phyloP scores from a whole-genome alignment of 2,888 invertebrate species.

The Drosophila neonasuta region DNA sequence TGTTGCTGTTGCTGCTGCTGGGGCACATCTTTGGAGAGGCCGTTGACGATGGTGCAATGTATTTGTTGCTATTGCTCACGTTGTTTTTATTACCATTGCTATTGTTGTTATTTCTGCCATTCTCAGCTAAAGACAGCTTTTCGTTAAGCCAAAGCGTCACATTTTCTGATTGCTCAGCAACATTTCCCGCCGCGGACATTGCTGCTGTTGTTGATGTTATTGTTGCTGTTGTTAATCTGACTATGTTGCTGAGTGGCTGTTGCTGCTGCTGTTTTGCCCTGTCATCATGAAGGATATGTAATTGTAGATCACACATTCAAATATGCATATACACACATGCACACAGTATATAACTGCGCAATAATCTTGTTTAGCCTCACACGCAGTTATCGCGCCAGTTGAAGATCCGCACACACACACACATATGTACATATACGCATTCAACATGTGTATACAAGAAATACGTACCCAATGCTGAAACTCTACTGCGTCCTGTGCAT shows the following conservation, averaged over 20 bases:
- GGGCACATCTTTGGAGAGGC: conserved; percentile 42
- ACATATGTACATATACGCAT: too few species aligned
- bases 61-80: conserved; percentile 38
- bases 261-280: conserved; percentile 5
- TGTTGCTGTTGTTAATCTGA: neutral
- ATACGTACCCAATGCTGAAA: conserved; percentile 8
- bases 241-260: neutral
- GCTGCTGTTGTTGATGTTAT: conserved; percentile 2
- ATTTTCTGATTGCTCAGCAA: conserved; percentile 53
- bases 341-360: conserved; percentile 47
- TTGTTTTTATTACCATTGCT: conserved; percentile 6
- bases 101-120: conserved; percentile 5
- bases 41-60: conserved; percentile 26
- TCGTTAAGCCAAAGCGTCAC: conserved; percentile 47
- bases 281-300: conserved; percentile 32
- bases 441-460: neutral
- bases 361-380: conserved; percentile 27
- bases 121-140: conserved; percentile 20
- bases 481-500: neutral
- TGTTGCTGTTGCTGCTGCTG: conserved; percentile 18
- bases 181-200: conserved; percentile 52
- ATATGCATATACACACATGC: conserved; percentile 5
- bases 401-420: conserved; percentile 20
- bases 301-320: conserved; percentile 7
- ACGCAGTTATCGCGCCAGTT: conserved; percentile 32